Base-by-base conservation (phyloP, 2,797 vertebrate species). In the Coregonus sp. region DNA sequence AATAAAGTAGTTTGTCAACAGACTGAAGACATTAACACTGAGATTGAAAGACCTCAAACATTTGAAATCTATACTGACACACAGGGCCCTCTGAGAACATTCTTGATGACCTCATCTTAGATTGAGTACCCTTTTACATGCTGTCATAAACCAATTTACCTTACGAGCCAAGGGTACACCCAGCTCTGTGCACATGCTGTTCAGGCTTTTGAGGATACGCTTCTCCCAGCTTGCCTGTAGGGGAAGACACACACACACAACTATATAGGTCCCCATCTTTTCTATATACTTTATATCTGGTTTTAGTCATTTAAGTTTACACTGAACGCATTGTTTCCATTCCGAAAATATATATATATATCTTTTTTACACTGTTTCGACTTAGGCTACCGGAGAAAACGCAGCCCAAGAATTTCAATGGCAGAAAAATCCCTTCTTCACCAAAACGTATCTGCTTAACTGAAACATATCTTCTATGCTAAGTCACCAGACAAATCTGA, bases 131-230 rank as follows among this genome's bases (percentile, higher is more conserved):
- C 4, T n/a, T 1, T 18, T 59, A 59, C 3, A 59, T 59, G 5
- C 54, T 54, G 52, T 18, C 16, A 54, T 54, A 54, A 14, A 54
- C 16, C 15, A 61, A 2, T 61, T 2, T 96, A 99, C 98, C 97
- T 97, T 98, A 75, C 94, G 95, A 52, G 97, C 97, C 88, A 99
- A 87, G 50, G 97, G 97, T 78, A 99, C 95, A 85, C 92, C 94
- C 7, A 99, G 93, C 87, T 99, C 98, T 20, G 95, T 95, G 74
- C 96, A 97, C 98, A 99, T 99, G 89, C 98, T 99, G 94, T 99
- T 99, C 68, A 99, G 92, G 90, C 98, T 99, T 94, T 98, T 99
- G 80, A 99, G 90, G 89, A 99, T 96, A 85, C 98, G 95, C 80
- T 97, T 98, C 90, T 99, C 98, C 98, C 98, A 99, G 92, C 93